Evolutionary conservation across 2,113 vertebrate species (phyloP).

Genomic region (Podarcis cretensis): DNA sequence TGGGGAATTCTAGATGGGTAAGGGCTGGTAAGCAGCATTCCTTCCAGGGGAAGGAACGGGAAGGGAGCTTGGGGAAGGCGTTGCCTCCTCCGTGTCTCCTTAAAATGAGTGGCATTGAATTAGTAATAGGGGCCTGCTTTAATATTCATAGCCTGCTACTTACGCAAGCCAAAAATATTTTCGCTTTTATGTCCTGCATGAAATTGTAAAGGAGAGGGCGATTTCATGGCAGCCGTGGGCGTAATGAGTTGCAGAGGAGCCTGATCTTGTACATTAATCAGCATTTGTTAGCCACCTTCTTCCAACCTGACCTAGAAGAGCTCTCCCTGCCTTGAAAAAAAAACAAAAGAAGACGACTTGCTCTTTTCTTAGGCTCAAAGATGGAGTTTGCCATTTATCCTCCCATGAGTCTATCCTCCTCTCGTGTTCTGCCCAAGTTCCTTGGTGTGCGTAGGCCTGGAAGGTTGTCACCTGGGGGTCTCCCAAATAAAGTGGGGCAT

Average conservation of each 20-base stretch:
- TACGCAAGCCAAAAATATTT: slow-evolving; percentile 44
- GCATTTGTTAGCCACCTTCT: slow-evolving; percentile 46
- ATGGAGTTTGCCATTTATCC: background rate
- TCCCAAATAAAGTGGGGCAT: background rate
- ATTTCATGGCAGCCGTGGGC: slow-evolving; percentile 57
- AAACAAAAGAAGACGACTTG: too few species aligned
- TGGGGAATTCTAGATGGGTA: slow-evolving; percentile 61
- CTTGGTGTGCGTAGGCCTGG: background rate
- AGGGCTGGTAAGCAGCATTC: slow-evolving; percentile 43
- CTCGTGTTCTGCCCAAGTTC: too few species aligned
- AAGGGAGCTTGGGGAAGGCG: too few species aligned
- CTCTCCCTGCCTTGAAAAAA: background rate
- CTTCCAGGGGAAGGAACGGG: slow-evolving; percentile 12
- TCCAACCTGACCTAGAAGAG: slow-evolving; percentile 45
- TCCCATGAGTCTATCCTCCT: background rate
- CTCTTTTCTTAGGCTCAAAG: background rate
- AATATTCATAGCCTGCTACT: slow-evolving; percentile 47
- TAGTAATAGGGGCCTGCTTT: slow-evolving; percentile 53
- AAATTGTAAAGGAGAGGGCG: slow-evolving; percentile 57
- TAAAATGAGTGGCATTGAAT: slow-evolving; percentile 43
- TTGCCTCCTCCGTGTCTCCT: slow-evolving; percentile 42
- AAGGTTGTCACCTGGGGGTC: too few species aligned
- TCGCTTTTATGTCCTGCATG: slow-evolving; percentile 46
- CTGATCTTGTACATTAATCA: slow-evolving; percentile 41
- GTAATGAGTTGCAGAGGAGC: slow-evolving; percentile 47